Percentiles rank a stretch among this genome's conserved stretches.
These are phyloP conservation scores for Lepidurus couesii DNA, from an alignment of 1,140 invertebrate genomes.

Conservation along the genomic window DNA sequence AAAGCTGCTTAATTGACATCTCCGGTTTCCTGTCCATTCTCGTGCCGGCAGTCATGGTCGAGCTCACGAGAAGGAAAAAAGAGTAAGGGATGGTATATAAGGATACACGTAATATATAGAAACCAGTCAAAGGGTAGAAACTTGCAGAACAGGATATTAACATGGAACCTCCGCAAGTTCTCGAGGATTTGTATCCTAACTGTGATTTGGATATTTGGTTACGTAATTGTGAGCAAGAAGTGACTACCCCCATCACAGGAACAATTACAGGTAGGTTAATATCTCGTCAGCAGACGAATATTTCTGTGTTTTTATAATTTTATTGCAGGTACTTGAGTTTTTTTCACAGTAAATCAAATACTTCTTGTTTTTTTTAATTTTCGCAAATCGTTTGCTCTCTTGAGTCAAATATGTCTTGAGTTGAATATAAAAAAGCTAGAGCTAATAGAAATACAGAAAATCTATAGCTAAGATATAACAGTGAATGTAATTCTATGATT, in stretches of 20 bases:
- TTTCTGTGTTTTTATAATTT: no score
- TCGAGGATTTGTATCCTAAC: slow-evolving; percentile 55
- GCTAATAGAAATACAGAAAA: no score
- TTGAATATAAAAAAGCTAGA: no score
- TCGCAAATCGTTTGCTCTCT: no score
- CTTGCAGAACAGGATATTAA: not conserved
- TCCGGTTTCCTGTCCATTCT: not conserved
- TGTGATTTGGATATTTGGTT: slow-evolving; percentile 69
- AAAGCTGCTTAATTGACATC: slow-evolving; percentile 4
- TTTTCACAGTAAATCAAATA: no score
- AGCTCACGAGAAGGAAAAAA: not conserved
- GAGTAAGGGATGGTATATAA: not conserved
- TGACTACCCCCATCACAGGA: slow-evolving; percentile 59
- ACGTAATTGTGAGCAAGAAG: slow-evolving; percentile 66
- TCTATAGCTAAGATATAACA: not conserved
- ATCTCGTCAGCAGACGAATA: no score
- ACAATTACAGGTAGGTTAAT: slow-evolving; percentile 50
- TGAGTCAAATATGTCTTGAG: no score
- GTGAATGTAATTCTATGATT: not conserved
- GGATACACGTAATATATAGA: not conserved
- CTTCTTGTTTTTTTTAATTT: no score
- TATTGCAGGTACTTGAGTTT: no score
- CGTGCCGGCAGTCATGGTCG: not conserved
- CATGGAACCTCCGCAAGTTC: not conserved
- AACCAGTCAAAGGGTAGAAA: not conserved